These are phyloP conservation scores for Anser brachyrhynchus DNA, from an alignment of 2,113 vertebrate species.

Conservation along the genomic window DNA sequence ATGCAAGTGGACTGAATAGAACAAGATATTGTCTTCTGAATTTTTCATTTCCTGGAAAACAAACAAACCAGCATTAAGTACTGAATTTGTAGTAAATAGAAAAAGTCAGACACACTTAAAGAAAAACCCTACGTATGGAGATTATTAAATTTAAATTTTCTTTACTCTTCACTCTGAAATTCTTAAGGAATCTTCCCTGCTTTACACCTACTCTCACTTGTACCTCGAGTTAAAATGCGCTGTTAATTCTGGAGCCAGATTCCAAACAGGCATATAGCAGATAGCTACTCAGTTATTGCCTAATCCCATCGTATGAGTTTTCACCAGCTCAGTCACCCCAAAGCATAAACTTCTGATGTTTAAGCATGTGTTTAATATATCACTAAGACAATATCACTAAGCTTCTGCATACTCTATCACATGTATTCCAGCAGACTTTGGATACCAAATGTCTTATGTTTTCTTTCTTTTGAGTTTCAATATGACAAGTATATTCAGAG, in stretches of 20 bases:
- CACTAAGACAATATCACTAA: neutral
- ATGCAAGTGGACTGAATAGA: neutral
- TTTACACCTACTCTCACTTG: neutral
- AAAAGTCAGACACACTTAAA: neutral
- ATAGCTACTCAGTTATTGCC: neutral
- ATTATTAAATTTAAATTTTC: neutral
- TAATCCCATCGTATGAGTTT: fast-evolving
- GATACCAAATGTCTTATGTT: neutral
- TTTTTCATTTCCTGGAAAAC: neutral
- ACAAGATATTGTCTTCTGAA: neutral
- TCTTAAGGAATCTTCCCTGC: neutral
- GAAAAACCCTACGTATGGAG: neutral
- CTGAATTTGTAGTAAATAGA: neutral
- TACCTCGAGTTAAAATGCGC: neutral
- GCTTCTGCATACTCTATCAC: neutral
- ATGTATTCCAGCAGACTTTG: neutral
- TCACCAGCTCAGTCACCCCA: neutral
- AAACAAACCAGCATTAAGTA: neutral
- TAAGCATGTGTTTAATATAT: too few relatives aligned
- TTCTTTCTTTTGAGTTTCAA: neutral
- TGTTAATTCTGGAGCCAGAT: neutral
- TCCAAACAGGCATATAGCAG: neutral
- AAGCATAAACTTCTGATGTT: neutral
- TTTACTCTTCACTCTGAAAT: neutral
- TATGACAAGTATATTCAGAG: neutral